phyloP scores from a whole-genome alignment of 2,113 vertebrate genomes.

The Furnarius figulus region DNA sequence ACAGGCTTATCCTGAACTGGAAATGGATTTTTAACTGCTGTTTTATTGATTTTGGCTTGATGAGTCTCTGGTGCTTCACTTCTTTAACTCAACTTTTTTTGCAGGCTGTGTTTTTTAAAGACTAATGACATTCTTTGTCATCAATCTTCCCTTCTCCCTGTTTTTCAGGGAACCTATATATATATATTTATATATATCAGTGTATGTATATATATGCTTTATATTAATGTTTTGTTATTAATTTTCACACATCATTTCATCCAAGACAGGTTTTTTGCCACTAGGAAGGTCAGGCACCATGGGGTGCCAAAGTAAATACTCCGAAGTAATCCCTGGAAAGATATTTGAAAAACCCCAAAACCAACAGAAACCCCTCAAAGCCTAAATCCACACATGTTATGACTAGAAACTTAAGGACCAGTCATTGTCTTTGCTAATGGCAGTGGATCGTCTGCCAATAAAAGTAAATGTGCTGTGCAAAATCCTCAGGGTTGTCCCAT shows the following conservation, averaged over 20 bases:
- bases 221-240: background rate
- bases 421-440: background rate
- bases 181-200: accelerated
- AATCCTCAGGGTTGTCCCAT: background rate
- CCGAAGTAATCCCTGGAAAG: background rate
- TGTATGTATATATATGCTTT: background rate
- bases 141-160: background rate
- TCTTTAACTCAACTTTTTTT: conserved; percentile 2
- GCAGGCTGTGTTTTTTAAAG: background rate
- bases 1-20: background rate
- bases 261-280: background rate
- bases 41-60: conserved; percentile 41
- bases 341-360: no score
- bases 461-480: background rate
- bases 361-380: accelerated
- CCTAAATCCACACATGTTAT: background rate
- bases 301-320: background rate
- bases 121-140: background rate
- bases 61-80: conserved; percentile 17
- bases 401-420: background rate
- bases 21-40: conserved; percentile 53
- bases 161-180: background rate
- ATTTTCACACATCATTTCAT: background rate
- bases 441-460: background rate
- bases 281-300: background rate